Evolutionary conservation across 2,797 vertebrate species (phyloP).

Genomic region (Mormyrus hasselquistii): DNA sequence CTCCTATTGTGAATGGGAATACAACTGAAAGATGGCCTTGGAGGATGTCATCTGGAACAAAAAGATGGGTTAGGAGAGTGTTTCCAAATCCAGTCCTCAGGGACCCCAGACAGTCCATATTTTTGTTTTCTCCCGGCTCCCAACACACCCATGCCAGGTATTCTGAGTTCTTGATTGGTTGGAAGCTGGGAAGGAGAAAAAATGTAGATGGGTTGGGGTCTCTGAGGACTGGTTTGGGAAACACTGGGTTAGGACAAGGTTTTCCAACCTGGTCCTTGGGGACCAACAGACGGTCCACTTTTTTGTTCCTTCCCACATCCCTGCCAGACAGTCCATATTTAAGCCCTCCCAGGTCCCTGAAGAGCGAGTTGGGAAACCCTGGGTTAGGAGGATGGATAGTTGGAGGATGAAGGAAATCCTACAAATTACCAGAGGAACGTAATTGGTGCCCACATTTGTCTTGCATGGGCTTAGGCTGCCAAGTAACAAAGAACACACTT

Average conservation of each 20-base stretch:
- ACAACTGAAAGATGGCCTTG: neutral
- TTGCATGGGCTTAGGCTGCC: neutral
- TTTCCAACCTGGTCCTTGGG: neutral
- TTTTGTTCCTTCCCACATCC: neutral
- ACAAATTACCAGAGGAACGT: neutral
- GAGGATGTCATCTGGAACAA: neutral
- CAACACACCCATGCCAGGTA: neutral
- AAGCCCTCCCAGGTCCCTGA: neutral
- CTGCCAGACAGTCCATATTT: neutral
- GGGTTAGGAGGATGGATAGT: neutral
- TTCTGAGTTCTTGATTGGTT: no score
- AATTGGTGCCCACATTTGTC: neutral
- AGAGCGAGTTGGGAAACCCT: neutral
- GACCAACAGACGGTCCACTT: neutral
- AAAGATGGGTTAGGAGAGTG: neutral
- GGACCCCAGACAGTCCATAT: neutral
- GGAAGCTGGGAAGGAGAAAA: no score
- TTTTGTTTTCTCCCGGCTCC: neutral
- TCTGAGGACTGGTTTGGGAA: no score
- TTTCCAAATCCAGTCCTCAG: neutral
- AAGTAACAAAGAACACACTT: neutral
- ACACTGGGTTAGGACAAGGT: neutral
- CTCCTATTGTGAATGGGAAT: neutral
- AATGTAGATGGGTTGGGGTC: no score
- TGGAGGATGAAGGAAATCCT: neutral